Percentiles rank a stretch among this genome's conserved stretches.
phyloP scores from a whole-genome alignment of 2,113 vertebrate species.

The Ginglymostoma cirratum region DNA sequence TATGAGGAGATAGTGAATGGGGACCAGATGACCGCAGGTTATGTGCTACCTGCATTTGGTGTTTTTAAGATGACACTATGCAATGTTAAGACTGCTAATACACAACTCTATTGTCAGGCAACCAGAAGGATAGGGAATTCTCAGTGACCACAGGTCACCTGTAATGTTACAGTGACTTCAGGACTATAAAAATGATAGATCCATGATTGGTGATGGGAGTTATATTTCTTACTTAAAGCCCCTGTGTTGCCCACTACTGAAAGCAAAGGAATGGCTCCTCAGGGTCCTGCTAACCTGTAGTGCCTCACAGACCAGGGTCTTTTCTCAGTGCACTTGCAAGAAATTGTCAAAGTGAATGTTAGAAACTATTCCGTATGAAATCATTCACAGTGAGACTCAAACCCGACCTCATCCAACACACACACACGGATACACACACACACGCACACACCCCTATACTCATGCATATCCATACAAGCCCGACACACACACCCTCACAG shows the following conservation, averaged over 20 bases:
- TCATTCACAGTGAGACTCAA: not conserved
- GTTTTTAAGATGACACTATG: not conserved
- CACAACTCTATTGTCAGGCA: not conserved
- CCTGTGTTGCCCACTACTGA: not conserved
- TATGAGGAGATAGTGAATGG: not conserved
- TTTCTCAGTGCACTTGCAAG: not conserved
- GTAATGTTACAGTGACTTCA: not conserved
- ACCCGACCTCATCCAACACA: not conserved
- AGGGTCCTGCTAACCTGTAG: not conserved
- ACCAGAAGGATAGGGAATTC: not conserved
- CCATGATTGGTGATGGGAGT: not conserved
- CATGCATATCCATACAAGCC: not conserved
- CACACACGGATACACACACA: not conserved
- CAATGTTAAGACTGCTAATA: not conserved
- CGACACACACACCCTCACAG: not conserved
- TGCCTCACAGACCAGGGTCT: not conserved
- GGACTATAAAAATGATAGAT: not conserved
- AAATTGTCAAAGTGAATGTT: not conserved
- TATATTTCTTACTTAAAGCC: not conserved
- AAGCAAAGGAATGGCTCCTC: not conserved
- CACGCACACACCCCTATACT: too few species aligned
- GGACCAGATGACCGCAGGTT: not conserved
- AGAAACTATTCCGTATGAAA: not conserved
- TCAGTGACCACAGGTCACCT: not conserved
- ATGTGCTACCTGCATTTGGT: not conserved